Conservation (phyloP, 2,113 vertebrate genomes). For the Maccullochella peelii region DNA sequence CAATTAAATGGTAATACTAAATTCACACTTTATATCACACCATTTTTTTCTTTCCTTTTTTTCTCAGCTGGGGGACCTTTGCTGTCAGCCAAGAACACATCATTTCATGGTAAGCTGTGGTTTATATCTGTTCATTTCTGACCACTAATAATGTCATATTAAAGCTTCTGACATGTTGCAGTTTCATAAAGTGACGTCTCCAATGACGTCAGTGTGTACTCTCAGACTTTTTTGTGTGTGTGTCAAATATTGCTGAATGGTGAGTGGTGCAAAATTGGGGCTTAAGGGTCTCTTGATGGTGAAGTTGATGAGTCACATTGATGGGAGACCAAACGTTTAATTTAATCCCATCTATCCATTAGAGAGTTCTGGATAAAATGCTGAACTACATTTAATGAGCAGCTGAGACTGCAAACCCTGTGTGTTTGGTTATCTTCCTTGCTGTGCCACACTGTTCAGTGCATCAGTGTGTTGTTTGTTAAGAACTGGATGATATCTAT, state of each 20-base stretch:
- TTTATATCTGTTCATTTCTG: neutral
- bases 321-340: neutral
- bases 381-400: neutral
- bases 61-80: neutral
- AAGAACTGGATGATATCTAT: neutral
- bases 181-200: neutral
- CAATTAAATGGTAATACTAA: no score
- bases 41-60: neutral
- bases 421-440: neutral
- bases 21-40: neutral
- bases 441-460: no score
- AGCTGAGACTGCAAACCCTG: neutral
- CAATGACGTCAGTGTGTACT: slow-evolving; percentile 6
- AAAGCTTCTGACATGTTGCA: neutral
- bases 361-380: neutral
- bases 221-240: neutral
- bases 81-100: neutral
- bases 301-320: slow-evolving; percentile 17
- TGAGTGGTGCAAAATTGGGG: slow-evolving; percentile 15
- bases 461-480: neutral
- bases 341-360: neutral
- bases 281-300: slow-evolving; percentile 33
- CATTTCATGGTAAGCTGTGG: neutral
- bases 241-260: neutral
- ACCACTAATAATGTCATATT: neutral